Evolutionary conservation across 2,888 invertebrate species (phyloP), one percentile per base, ranked within the genome.

Genomic region (Plagodis pulveraria): DNA sequence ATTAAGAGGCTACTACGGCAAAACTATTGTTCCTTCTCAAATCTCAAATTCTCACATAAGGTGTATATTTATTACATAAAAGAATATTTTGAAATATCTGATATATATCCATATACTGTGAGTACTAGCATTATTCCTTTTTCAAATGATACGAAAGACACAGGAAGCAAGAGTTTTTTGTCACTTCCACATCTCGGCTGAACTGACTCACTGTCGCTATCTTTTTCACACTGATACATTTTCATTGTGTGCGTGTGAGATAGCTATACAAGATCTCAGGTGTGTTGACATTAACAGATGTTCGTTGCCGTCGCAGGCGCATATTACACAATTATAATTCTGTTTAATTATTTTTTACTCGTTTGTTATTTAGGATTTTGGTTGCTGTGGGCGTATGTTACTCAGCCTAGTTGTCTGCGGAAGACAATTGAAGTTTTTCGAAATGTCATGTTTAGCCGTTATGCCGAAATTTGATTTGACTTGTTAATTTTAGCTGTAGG

Each of bases 271-370:
- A 70, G 69, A 77, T 80, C 87, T 91, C 91, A 92, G 91, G 91
- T 92, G 91, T 90, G 90, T 88, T 89, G 89, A 90, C 91, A 89
- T 84, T 87, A 91, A 91, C 92, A 92, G 91, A 91, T 92, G 91
- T 92, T 89, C 83, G 81, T 56, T 55, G 77, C 80, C 74, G 77
- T 78, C 84, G 83, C 50, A 33, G 56, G 51, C 56, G 56, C 55
- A 85, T 86, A 90, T 89, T 91, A 91, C 87, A 91, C 91, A 89
- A 92, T 92, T 92, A 91, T 86, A 80, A 88, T 87, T 87, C 84
- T 88, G 87, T 91, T 91, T 92, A 89, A 92, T 91, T 91, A 87
- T 90, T 73, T 87, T 89, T 83, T 89, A 87, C 76, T 81, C 79
- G 81, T 80, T 84, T 83, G 81, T 84, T 83, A 82, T 79, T 82